Conservation (phyloP, 2,797 vertebrate species). For the Austrolebias charrua region DNA sequence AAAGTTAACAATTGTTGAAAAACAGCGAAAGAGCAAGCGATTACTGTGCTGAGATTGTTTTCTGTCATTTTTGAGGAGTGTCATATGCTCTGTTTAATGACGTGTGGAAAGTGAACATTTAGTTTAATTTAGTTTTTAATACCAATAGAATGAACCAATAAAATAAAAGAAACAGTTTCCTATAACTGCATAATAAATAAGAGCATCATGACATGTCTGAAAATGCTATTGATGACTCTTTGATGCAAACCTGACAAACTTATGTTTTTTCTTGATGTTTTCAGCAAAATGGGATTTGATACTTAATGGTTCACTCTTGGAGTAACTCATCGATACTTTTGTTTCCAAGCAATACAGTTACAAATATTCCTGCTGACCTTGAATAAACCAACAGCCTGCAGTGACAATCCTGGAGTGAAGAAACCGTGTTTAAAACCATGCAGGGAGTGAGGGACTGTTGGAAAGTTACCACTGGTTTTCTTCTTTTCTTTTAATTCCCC, state of each 20-base stretch:
- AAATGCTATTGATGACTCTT: constrained; percentile 22
- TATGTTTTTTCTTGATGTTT: constrained; percentile 15
- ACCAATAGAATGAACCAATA: not conserved
- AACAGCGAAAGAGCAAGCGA: too few species aligned
- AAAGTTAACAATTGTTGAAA: too few species aligned
- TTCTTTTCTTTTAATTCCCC: constrained; percentile 61
- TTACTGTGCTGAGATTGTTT: too few species aligned
- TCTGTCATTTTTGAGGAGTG: too few species aligned
- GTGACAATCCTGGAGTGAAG: constrained; percentile 63
- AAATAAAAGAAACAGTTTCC: constrained; percentile 1
- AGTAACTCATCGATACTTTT: constrained; percentile 40
- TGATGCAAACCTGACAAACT: constrained; percentile 29
- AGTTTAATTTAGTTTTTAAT: too few species aligned
- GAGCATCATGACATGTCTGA: constrained; percentile 7
- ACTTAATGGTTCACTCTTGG: constrained; percentile 4
- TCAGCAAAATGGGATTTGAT: constrained; percentile 26
- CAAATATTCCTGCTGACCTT: constrained; percentile 55
- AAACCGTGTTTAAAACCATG: constrained; percentile 42
- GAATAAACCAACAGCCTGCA: constrained; percentile 35
- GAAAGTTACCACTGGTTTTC: constrained; percentile 65
- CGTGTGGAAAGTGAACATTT: too few species aligned
- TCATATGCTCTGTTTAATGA: too few species aligned
- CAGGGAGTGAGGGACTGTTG: constrained; percentile 60
- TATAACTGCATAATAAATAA: too few species aligned
- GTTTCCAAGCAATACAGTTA: constrained; percentile 2